Conservation (phyloP, 2,797 vertebrate genomes). For the Nannoperca obscura region DNA sequence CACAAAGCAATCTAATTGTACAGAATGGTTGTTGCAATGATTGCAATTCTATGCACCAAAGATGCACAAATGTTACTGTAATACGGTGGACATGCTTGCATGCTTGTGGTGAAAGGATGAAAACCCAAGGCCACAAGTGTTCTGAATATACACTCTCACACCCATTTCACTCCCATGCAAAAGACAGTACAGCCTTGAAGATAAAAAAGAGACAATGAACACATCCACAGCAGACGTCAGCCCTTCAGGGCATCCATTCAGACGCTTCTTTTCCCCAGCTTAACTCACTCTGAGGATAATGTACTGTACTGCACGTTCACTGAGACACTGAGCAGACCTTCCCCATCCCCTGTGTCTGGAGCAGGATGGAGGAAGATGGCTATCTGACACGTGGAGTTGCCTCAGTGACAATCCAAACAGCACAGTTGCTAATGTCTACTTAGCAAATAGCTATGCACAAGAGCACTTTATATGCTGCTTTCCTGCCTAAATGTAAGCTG, state of each 20-base stretch:
- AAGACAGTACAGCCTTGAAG: conserved; percentile 18
- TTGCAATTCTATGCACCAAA: not conserved
- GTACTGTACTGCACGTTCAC: not conserved
- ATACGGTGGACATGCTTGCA: not conserved
- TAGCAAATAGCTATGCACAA: not conserved
- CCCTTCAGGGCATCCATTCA: conserved; percentile 14
- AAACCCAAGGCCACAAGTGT: not conserved
- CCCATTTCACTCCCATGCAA: not conserved
- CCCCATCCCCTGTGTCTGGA: conserved; percentile 4
- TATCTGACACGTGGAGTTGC: conserved; percentile 14
- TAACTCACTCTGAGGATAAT: conserved; percentile 18
- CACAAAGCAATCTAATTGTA: conserved; percentile 8
- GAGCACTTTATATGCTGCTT: not conserved
- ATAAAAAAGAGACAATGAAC: conserved; percentile 31
- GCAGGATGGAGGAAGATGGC: not conserved
- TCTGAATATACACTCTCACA: not conserved
- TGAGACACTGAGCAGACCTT: conserved; percentile 19
- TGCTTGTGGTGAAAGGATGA: not conserved
- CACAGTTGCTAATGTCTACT: not conserved
- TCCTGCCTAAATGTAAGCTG: conserved; percentile 2
- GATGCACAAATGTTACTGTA: not conserved
- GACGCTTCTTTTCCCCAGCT: not conserved
- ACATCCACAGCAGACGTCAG: conserved; percentile 25
- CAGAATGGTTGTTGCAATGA: conserved; percentile 8
- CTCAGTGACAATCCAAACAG: not conserved